Evolutionary conservation across 2,797 vertebrate species (phyloP), one percentile per base, ranked within the genome.

Genomic region (Botia kubotai): DNA sequence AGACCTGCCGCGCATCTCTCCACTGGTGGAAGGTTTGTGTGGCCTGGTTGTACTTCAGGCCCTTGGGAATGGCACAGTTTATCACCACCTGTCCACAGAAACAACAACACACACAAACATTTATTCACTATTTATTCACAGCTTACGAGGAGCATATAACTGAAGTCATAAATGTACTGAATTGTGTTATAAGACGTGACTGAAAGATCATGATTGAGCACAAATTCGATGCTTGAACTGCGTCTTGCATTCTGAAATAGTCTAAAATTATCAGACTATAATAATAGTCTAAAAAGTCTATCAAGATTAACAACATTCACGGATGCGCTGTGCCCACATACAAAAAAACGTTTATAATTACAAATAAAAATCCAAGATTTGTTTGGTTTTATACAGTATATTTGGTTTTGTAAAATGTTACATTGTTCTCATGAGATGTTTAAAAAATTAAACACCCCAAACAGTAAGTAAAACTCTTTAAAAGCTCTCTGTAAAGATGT

Each of bases 1-100:
- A 99, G 85, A 99, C 98, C 89, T 99, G 97, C 52, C 98, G 93
- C 74, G 97, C 97, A 39, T 99, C 98, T 12, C 98, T 96, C 98
- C 98, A 99, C 86, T 99, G 98, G 89, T 99, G 98, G 90, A 98
- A 99, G 82, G 98, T 99, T 94, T 96, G 97, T 0, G 98, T 99
- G 86, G 98, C 98, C 91, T 99, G 98, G 93, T 99, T 99, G 92
- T 99, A 99, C 89, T 99, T 99, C 91, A 99, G 93, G 85, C 97
- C 98, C 93, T 99, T 99, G 10, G 97, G 97, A 95, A 99, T 99
- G 96, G 97, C 97, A 96, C 97, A 99, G 91, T 99, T 99, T 91
- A 99, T 99, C 90, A 99, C 98, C 92, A 99, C 98, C 98, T 99
- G 86, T 4, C 87, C 13, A 79, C 1, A 57, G 71, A 16, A 19